Base-by-base conservation (phyloP, 2,113 vertebrate genomes). In the Ciconia maguari region DNA sequence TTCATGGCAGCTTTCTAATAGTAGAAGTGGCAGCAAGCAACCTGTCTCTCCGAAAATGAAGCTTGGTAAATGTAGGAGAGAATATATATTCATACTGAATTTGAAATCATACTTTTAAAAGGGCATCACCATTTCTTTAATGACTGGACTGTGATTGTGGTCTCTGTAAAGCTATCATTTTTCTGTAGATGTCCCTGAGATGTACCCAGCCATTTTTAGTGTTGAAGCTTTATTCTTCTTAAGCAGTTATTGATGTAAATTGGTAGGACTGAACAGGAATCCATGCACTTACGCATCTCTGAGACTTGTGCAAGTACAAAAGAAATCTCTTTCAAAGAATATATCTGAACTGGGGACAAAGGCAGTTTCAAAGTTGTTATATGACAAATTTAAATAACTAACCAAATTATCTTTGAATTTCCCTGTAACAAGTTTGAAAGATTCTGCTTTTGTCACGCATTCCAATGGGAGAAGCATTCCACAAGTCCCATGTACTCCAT, bases 231-330 rank as follows among this genome's bases (percentile, higher is more conserved):
- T 84, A n/a, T 52, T 87, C 27, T 71, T 71, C 52, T 68, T 44
- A 34, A 65, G 21, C 12, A 68, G 20, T 51, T 78, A 26, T 9
- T 54, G 34, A 21, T 27, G 49, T 58, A 70, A 61, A 64, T 32
- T 65, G 24, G 13, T 74, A 62, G n/a, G 62, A 76, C n/a, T 55
- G 7, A 41, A 74, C 21, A 68, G 11, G 42, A 61, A 30, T 48
- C 24, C 0, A 0, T 14, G 11, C 15, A 75, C 5, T 25, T 36
- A 69, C 0, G 2, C 17, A 16, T 55, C 30, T 89, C 41, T 55
- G 20, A 91, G 51, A 32, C 41, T 66, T 76, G 30, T 77, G 51
- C 2, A n/a, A 71, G 16, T 34, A 69, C 38, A 78, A 92, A 89
- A 86, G 34, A 86, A 69, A 54, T 83, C 21, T 22, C 16, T 77